Percentiles rank a stretch among this genome's conserved stretches.
Evolutionary conservation across 2,888 invertebrate species (phyloP).

Genomic region (Coelopa pilipes): DNA sequence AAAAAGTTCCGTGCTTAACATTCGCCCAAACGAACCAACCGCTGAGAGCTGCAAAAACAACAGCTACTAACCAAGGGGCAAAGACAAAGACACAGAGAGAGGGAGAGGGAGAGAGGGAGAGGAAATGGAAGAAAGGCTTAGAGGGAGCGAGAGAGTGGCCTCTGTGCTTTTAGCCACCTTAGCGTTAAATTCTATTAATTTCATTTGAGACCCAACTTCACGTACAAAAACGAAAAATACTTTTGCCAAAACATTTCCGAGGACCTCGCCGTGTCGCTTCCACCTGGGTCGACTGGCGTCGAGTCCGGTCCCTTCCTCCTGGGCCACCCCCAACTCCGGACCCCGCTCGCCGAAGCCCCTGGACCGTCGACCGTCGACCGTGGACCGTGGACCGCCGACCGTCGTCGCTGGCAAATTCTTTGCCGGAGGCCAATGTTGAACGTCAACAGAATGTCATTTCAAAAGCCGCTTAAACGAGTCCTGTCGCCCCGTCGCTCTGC

Average conservation of each 20-base stretch:
- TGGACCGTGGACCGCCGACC: not conserved
- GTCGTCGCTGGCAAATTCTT: not conserved
- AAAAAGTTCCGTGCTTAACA: constrained; percentile 13
- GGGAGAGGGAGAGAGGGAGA: no score
- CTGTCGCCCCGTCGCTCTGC: no score
- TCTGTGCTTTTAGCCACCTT: not conserved
- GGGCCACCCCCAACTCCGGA: no score
- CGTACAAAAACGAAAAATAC: not conserved
- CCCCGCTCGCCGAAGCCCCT: no score
- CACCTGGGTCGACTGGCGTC: no score
- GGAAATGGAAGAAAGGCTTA: no score
- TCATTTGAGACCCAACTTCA: not conserved
- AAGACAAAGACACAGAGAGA: no score
- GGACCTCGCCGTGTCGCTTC: no score
- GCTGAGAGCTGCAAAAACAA: not conserved
- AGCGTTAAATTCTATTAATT: constrained; percentile 18
- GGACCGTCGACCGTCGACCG: no score
- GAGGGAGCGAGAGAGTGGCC: no score
- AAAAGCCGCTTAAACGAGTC: not conserved
- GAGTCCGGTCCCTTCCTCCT: no score
- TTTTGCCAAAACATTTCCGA: no score
- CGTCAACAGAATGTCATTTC: constrained; percentile 16
- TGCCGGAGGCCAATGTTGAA: constrained; percentile 6
- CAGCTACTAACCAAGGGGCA: not conserved
- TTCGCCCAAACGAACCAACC: not conserved